Evolutionary conservation across 2,888 invertebrate species (phyloP), one percentile per base, ranked within the genome.

Genomic region (Lithosia quadra): DNA sequence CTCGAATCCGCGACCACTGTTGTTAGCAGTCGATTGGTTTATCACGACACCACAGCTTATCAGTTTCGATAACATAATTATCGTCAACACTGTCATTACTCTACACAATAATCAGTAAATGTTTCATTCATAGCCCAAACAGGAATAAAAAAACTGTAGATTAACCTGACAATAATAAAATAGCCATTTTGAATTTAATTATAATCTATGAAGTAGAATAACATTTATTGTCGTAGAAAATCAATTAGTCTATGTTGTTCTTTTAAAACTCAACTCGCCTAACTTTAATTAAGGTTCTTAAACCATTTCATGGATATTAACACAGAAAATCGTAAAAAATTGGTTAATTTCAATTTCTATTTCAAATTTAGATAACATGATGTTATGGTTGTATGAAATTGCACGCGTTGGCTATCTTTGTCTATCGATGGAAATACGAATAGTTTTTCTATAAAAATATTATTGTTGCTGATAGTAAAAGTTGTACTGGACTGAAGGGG

Each of bases 241-340:
- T 55, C 53, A 66, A 36, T 66, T 55, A 7, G 36, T 36, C 2
- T 18, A n/a, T 33, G 22, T 55, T 11, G 10, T 43, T 8, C 2
- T n/a, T 60, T 33, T 55, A 53, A 36, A 65, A 13, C 36, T 66
- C 24, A 9, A 33, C 21, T 60, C 60, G 36, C 58, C n/a, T 43
- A 5, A 3, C 24, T 0, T 33, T 34, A 55, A 57, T 62, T n/a
- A 28, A 56, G 39, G 24, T 10, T 57, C 24, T 22, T 56, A 67
- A 43, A 43, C 33, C 13, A 66, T 61, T 62, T 67, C 56, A 62
- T 43, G 36, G 43, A 18, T 43, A 62, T 61, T 33, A 67, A 56
- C 24, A 9, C 24, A 33, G 22, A 43, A 13, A 62, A 62, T 18
- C 39, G 36, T 61, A 56, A 28, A 67, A 56, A 61, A 61, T 15